Evolutionary conservation across 1,140 invertebrate species (phyloP).

Genomic region (Microplitis demolitor): DNA sequence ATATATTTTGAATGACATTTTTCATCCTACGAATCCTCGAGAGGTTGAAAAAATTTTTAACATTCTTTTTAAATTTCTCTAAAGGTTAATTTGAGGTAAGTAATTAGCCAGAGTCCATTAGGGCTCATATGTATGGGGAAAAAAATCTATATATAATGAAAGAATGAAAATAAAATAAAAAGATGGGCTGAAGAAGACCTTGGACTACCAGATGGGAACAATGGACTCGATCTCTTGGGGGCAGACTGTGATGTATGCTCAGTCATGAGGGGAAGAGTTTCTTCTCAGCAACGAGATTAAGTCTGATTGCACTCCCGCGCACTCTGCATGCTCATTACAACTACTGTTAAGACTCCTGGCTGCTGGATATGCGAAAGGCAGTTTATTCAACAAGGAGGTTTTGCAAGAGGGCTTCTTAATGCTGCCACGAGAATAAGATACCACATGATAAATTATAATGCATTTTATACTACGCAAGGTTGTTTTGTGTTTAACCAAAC

Average conservation of each 20-base stretch:
- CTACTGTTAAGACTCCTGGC: constrained; percentile 29
- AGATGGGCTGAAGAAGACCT: not conserved
- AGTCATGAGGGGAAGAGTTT: not conserved
- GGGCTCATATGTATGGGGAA: no score
- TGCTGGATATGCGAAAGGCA: not conserved
- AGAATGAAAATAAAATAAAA: not conserved
- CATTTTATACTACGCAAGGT: no score
- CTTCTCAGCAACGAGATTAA: constrained; percentile 31
- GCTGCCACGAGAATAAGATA: no score
- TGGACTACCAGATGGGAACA: not conserved
- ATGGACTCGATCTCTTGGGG: not conserved
- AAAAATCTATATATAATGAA: not conserved
- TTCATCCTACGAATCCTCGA: no score
- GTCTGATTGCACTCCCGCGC: constrained; percentile 39
- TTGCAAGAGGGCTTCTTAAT: not conserved
- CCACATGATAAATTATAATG: no score
- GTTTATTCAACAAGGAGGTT: not conserved
- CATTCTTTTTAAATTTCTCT: no score
- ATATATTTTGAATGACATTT: no score
- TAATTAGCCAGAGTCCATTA: no score
- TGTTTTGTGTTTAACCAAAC: no score
- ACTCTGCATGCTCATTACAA: constrained; percentile 37
- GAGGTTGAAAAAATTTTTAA: no score
- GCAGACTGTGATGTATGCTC: constrained; percentile 22
- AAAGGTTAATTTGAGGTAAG: no score